A percentile compares a stretch with the other conserved stretches of the same genome.
These are phyloP conservation scores for Theristicus caerulescens DNA, from an alignment of 2,113 vertebrate species.

Conservation along the genomic window DNA sequence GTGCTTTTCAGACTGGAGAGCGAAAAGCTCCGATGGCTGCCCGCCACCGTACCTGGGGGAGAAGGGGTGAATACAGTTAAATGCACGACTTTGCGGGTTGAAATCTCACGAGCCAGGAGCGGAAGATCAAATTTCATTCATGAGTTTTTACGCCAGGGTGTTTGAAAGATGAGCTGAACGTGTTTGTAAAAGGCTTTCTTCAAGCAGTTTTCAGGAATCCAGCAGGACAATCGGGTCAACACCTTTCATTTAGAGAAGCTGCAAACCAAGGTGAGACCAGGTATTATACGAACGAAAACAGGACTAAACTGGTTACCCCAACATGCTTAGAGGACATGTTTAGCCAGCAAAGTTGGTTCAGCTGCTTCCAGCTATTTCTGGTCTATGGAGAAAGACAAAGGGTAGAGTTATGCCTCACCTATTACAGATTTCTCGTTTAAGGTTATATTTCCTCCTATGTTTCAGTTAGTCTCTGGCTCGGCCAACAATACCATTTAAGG, in stretches of 20 bases:
- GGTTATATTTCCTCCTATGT: slow-evolving; percentile 1
- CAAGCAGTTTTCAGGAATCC: slow-evolving; percentile 33
- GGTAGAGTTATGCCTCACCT: slow-evolving; percentile 31
- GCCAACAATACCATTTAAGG: slow-evolving; percentile 47
- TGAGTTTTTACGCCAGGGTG: not conserved
- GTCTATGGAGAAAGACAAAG: slow-evolving; percentile 37
- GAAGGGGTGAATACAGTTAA: not conserved
- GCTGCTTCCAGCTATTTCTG: slow-evolving; percentile 39
- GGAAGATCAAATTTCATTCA: not conserved
- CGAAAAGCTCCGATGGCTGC: not conserved
- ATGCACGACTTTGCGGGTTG: not conserved
- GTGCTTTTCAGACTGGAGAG: not conserved
- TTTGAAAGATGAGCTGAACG: slow-evolving; percentile 22
- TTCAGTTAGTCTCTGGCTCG: not conserved
- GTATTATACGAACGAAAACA: not conserved
- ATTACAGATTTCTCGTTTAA: not conserved
- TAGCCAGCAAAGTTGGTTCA: slow-evolving; percentile 45
- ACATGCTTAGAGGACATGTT: slow-evolving; percentile 2
- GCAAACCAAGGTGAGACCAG: not conserved
- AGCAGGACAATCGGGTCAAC: not conserved
- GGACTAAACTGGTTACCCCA: slow-evolving; percentile 43
- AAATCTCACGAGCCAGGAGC: not conserved
- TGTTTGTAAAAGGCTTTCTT: not conserved
- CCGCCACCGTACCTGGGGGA: not conserved
- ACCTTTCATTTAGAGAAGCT: not conserved